Evolutionary conservation across 2,888 invertebrate species (phyloP).

Genomic region (Coecobrya sp.): DNA sequence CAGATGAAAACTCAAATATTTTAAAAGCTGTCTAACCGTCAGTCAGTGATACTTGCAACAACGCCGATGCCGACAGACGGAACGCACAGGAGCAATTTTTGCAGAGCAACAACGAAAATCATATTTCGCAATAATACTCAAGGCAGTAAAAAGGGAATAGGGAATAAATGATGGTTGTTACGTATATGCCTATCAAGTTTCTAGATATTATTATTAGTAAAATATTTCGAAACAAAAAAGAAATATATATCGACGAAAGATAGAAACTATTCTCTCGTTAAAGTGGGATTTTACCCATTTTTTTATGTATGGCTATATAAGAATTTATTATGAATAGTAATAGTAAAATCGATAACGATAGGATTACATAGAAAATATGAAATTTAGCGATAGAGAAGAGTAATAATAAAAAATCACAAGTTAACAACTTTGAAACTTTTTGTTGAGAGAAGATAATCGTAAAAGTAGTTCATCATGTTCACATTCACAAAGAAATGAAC

Average conservation of each 20-base stretch:
- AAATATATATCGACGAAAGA: background rate
- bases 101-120: background rate
- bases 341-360: slow-evolving; percentile 30
- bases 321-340: background rate
- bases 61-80: background rate
- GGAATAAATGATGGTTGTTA: background rate
- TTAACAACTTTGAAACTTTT: slow-evolving; percentile 32
- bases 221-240: background rate
- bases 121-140: slow-evolving; percentile 1
- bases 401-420: slow-evolving; percentile 40
- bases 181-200: background rate
- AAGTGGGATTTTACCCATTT: slow-evolving; percentile 26
- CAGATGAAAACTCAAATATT: background rate
- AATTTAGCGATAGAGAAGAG: background rate
- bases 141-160: background rate
- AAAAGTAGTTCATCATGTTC: slow-evolving; percentile 76
- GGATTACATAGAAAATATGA: background rate
- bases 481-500: slow-evolving; percentile 26
- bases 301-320: background rate
- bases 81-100: background rate
- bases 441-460: background rate
- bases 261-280: background rate
- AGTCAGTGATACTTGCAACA: background rate
- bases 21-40: background rate
- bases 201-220: background rate